A percentile compares a stretch with the other conserved stretches of the same genome.
Conservation (phyloP, 1,140 invertebrate species). For the Euwallacea similis region DNA sequence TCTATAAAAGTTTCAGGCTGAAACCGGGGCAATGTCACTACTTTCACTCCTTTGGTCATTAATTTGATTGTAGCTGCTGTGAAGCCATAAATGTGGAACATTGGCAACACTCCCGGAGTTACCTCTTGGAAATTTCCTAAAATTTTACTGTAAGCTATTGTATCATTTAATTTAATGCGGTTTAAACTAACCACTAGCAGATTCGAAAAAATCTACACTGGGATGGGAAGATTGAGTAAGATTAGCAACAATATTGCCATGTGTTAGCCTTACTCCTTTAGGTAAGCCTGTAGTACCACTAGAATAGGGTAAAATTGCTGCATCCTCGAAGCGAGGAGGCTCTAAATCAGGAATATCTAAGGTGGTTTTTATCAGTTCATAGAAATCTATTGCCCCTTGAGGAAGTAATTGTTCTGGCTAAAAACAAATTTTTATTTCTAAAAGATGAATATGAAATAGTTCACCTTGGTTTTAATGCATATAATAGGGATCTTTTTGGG, state of each 20-base stretch:
- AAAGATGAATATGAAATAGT: no score
- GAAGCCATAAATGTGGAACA: slow-evolving; percentile 86
- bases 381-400: slow-evolving; percentile 60
- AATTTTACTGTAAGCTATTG: slow-evolving; percentile 28
- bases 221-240: slow-evolving; percentile 44
- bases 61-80: slow-evolving; percentile 59
- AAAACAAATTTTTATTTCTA: slow-evolving; percentile 6
- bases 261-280: slow-evolving; percentile 83
- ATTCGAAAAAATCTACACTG: slow-evolving; percentile 28
- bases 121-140: slow-evolving; percentile 60
- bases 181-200: slow-evolving; percentile 35
- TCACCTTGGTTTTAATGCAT: slow-evolving; percentile 55
- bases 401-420: slow-evolving; percentile 52
- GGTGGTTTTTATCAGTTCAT: slow-evolving; percentile 57
- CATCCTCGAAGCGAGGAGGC: slow-evolving; percentile 53
- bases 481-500: slow-evolving; percentile 60
- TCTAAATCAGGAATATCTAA: slow-evolving; percentile 54
- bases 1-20: slow-evolving; percentile 64
- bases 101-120: slow-evolving; percentile 69
- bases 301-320: slow-evolving; percentile 66
- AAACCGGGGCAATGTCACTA: slow-evolving; percentile 77
- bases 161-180: not conserved
- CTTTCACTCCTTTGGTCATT: slow-evolving; percentile 64
- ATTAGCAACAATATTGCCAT: slow-evolving; percentile 65
- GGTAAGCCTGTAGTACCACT: slow-evolving; percentile 90